phyloP scores from a whole-genome alignment of 2,888 invertebrate species.

The Noctua janthe region DNA sequence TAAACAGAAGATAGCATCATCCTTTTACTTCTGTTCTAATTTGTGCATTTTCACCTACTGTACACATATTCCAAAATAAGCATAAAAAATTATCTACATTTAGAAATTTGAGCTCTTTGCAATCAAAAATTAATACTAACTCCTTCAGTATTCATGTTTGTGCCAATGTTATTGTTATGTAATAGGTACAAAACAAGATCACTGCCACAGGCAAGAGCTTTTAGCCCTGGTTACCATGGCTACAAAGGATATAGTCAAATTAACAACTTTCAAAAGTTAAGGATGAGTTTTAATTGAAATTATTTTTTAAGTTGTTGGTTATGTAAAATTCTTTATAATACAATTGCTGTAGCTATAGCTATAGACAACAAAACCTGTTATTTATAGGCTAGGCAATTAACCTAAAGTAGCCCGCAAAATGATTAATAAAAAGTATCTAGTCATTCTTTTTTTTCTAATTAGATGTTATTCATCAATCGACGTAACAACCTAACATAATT shows the following conservation, averaged over 20 bases:
- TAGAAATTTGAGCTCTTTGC: conserved; percentile 32
- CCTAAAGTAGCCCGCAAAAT: not conserved
- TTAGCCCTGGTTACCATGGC: conserved; percentile 33
- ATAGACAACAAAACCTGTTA: not conserved
- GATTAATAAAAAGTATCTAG: no score
- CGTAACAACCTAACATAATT: conserved; percentile 24
- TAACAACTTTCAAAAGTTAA: conserved; percentile 1
- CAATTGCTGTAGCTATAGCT: not conserved
- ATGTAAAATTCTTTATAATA: not conserved
- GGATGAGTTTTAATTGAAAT: not conserved
- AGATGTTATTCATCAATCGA: not conserved
- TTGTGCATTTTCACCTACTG: not conserved
- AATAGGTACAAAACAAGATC: conserved; percentile 52
- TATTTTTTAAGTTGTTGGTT: not conserved
- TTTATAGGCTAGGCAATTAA: not conserved
- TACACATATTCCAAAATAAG: conserved; percentile 22
- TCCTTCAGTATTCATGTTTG: conserved; percentile 39
- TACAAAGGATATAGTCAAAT: conserved; percentile 22
- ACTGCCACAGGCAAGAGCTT: conserved; percentile 12
- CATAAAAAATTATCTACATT: conserved; percentile 20
- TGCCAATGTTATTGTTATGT: conserved; percentile 43
- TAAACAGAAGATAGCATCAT: not conserved
- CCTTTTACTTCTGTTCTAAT: no score
- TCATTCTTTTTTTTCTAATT: not conserved
- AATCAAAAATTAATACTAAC: conserved; percentile 30